Percentiles rank a stretch among this genome's conserved stretches.
These are phyloP conservation scores for Sminthurinus aureus DNA, from an alignment of 2,888 invertebrate genomes.

Conservation along the genomic window DNA sequence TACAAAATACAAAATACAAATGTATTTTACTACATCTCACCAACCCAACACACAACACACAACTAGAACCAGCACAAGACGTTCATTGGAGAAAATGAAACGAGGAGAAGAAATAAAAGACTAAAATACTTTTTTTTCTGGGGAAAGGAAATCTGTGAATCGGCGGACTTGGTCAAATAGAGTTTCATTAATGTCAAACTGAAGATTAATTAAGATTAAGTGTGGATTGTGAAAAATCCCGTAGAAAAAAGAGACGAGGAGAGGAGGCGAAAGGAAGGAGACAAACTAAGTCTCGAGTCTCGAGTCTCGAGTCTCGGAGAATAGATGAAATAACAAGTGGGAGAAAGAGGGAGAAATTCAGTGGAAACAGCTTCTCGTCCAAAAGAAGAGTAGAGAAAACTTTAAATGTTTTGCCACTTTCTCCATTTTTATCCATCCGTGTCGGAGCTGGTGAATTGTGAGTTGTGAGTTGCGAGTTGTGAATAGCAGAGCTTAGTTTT, in stretches of 20 bases:
- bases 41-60: no score
- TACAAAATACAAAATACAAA: not conserved
- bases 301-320: not conserved
- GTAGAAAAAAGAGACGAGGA: not conserved
- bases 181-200: constrained; percentile 48
- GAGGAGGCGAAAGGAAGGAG: no score
- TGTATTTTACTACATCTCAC: no score
- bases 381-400: constrained; percentile 10
- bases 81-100: not conserved
- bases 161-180: constrained; percentile 47
- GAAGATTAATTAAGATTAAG: constrained; percentile 54
- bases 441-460: not conserved
- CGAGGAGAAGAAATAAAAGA: not conserved
- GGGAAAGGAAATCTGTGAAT: constrained; percentile 13
- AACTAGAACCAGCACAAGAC: not conserved
- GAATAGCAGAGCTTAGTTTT: not conserved
- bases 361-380: not conserved
- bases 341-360: constrained; percentile 4
- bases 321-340: not conserved
- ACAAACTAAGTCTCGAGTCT: not conserved
- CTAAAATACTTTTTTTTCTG: no score
- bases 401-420: constrained; percentile 27
- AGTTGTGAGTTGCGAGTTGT: not conserved
- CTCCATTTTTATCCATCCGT: constrained; percentile 21
- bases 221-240: constrained; percentile 35